Base-by-base conservation (phyloP, 1,140 invertebrate species). In the Spodoptera litura region DNA sequence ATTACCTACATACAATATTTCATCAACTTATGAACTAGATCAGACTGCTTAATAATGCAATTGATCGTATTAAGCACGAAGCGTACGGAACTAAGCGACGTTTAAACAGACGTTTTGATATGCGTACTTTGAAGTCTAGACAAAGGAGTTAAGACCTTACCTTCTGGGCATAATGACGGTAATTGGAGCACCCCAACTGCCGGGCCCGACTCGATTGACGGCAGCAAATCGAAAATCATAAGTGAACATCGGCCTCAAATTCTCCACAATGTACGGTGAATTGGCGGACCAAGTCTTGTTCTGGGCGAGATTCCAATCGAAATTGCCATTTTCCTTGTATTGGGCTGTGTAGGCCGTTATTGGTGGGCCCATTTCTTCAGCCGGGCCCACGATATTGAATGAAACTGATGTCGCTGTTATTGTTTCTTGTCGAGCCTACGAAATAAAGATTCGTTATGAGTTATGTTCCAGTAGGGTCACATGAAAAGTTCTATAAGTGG, bases 141-240 rank as follows among this genome's bases (percentile, higher is more conserved):
- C 15, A 64, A 20, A 70, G 77, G n/a, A 64, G 58, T 64, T 8
- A 56, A 1, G 56, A 58, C 66, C 62, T 82, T 86, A 90, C 95
- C 95, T 93, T 83, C 92, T 88, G 0, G 95, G 95, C 84, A 96
- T 97, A 0, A 94, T 94, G 81, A 96, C 95, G 0, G 93, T 89
- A 25, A 95, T 85, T 44, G 95, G 92, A 15, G 95, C 94, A 20
- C 95, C 95, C 96, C 96, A 99, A 20, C 95, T 95, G 25, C 98
- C 97, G 13, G 96, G 88, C 12, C 98, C 98, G 2, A 98, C 98
- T 82, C 97, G 96, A 93, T 98, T 99, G 55, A 95, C 93, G 0
- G 98, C 98, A 4, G 97, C 96, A 89, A 99, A 98, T 76, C 97
- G 96, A 93, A 99, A 98, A 73, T 96, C 95, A 90, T 99, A 99